Conservation (phyloP, 64 coral and sea anemone genomes). For the Anthopleura sola region DNA sequence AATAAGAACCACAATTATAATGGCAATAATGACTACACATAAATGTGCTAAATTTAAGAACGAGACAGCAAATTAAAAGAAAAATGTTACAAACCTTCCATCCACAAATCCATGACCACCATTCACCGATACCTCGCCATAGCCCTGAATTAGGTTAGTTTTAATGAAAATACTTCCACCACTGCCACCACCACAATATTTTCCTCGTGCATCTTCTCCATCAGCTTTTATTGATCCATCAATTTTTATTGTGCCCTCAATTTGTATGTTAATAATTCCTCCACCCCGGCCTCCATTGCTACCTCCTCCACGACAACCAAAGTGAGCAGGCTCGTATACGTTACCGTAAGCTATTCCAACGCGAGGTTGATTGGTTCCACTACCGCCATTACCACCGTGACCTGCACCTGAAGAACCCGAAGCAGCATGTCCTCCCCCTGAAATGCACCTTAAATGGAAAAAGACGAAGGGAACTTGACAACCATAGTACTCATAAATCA, state of each 20-base stretch:
- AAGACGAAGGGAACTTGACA: neutral
- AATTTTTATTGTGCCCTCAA: constrained; percentile 53
- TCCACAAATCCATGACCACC: constrained; percentile 68
- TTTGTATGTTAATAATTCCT: constrained; percentile 70
- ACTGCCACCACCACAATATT: constrained; percentile 80
- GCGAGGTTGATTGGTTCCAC: constrained; percentile 53
- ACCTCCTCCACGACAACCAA: constrained; percentile 82
- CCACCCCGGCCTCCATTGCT: constrained; percentile 65
- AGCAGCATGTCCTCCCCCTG: constrained; percentile 50
- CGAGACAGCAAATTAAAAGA: no score
- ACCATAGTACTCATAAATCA: neutral
- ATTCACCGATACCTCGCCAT: constrained; percentile 79
- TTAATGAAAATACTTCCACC: constrained; percentile 92
- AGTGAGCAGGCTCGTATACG: constrained; percentile 81
- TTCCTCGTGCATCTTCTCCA: constrained; percentile 59
- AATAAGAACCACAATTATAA: no score
- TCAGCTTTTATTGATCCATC: constrained; percentile 82
- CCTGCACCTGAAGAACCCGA: constrained; percentile 89
- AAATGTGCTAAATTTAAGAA: no score
- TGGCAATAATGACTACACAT: no score
- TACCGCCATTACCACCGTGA: constrained; percentile 90
- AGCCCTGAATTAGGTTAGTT: constrained; percentile 79
- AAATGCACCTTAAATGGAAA: constrained; percentile 43
- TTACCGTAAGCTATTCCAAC: constrained; percentile 91
- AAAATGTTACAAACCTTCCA: no score